Evolutionary conservation across 2,888 invertebrate species (phyloP), one percentile per base, ranked within the genome.

Genomic region (Chorisops tibialis): DNA sequence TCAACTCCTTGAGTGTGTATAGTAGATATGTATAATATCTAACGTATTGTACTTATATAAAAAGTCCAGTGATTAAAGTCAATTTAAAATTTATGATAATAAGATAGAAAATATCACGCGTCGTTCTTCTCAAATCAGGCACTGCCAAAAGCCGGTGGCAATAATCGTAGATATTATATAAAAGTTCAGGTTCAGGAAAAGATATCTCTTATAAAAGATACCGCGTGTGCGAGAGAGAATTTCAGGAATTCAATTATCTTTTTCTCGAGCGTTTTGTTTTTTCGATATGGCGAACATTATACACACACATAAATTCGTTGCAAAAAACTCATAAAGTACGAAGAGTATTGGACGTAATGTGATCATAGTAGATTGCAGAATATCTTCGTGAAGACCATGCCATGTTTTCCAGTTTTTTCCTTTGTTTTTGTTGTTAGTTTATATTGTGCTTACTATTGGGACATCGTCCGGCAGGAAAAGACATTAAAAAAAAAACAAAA

Each of bases 31-130:
- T n/a, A n/a, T n/a, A n/a, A n/a, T n/a, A 30, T 30, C 30, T 30
- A 5, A 30, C 30, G 30, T 30, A 30, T 2, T 30, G 5, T 30
- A 7, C 30, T 30, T 7, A 30, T 30, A 30, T 30, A 5, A 9
- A 30, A 30, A 30, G n/a, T 9, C 30, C 16, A 14, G 49, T 59
- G 59, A 59, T 48, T 59, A 59, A 48, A 59, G 47, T 47, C 47
- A 59, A 59, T 59, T 59, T 59, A 18, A 47, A 59, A 12, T 48
- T 59, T 59, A 48, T 47, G 47, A 48, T 59, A 59, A 59, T 56
- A 56, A 56, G 56, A 54, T 54, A 54, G 54, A 56, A 56, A 56
- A 56, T 56, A 56, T 56, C 56, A 56, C 56, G 45, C 56, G 45
- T 45, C 45, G 45, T 14, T 39, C 38, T 48, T 47, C 59, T 38